Conservation (phyloP, 2,113 vertebrate genomes). For the Megaceryle maxima region DNA sequence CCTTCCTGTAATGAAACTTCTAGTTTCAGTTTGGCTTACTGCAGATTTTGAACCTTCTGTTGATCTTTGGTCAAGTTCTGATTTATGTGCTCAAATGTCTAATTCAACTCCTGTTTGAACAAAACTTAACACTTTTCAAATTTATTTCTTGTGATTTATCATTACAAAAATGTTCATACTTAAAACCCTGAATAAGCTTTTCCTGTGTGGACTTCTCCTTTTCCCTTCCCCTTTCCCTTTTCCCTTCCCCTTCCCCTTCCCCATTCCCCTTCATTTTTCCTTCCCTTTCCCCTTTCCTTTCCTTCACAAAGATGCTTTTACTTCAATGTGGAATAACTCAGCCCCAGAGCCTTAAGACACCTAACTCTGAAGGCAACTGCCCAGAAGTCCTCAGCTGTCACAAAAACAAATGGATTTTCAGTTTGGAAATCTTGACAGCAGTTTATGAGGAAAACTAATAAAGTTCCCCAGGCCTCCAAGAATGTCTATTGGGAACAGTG, state of each 20-base stretch:
- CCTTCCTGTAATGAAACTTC: background rate
- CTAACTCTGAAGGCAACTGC: background rate
- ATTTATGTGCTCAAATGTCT: background rate
- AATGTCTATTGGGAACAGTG: background rate
- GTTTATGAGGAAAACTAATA: background rate
- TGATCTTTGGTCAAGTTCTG: background rate
- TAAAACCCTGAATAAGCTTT: background rate
- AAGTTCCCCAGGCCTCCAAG: background rate
- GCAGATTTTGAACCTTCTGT: background rate
- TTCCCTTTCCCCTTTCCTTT: background rate
- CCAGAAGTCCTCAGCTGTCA: background rate
- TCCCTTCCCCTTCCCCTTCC: background rate
- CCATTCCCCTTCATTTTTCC: background rate
- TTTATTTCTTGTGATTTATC: background rate
- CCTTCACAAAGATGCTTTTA: background rate
- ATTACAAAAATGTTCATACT: background rate
- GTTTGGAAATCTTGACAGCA: background rate
- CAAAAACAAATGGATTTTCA: background rate
- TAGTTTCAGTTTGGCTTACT: background rate
- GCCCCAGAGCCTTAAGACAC: background rate
- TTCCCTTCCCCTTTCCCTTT: background rate
- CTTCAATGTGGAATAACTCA: background rate
- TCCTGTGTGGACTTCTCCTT: background rate
- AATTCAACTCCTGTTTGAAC: background rate
- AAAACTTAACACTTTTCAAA: background rate